Evolutionary conservation across 2,888 invertebrate species (phyloP).

Genomic region (Chelonus formosanus): DNA sequence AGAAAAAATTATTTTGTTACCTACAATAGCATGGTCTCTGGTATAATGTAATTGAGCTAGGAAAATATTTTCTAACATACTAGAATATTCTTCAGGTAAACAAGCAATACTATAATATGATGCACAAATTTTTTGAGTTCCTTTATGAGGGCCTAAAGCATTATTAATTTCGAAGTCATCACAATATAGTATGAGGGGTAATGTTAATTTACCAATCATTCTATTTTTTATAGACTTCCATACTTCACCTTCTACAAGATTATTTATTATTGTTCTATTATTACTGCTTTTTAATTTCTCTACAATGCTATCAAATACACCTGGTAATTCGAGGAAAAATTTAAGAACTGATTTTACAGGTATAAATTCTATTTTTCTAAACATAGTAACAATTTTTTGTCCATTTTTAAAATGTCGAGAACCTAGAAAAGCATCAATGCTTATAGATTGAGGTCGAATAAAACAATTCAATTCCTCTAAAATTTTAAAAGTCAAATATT

Average conservation of each 20-base stretch:
- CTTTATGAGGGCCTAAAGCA: conserved; percentile 36
- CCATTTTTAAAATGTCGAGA: no score
- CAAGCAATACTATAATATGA: conserved; percentile 38
- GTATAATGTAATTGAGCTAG: conserved; percentile 40
- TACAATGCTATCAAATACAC: no score
- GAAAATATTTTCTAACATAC: conserved; percentile 43
- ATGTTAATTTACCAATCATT: conserved; percentile 29
- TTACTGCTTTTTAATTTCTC: no score
- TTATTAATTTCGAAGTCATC: conserved; percentile 46
- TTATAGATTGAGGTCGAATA: no score
- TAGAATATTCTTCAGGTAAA: conserved; percentile 36
- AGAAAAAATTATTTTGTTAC: conserved; percentile 26
- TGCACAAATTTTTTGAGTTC: conserved; percentile 41
- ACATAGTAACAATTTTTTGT: no score
- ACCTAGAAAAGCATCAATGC: no score
- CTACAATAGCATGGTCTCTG: conserved; percentile 30
- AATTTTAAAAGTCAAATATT: no score
- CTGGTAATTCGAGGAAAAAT: no score
- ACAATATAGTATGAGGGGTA: conserved; percentile 36
- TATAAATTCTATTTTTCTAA: no score
- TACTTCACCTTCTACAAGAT: conserved; percentile 5
- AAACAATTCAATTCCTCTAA: no score
- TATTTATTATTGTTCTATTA: background rate
- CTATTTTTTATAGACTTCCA: no score
- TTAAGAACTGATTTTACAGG: no score